phyloP scores from a whole-genome alignment of 2,797 vertebrate genomes.

The Aulostomus chinensis region DNA sequence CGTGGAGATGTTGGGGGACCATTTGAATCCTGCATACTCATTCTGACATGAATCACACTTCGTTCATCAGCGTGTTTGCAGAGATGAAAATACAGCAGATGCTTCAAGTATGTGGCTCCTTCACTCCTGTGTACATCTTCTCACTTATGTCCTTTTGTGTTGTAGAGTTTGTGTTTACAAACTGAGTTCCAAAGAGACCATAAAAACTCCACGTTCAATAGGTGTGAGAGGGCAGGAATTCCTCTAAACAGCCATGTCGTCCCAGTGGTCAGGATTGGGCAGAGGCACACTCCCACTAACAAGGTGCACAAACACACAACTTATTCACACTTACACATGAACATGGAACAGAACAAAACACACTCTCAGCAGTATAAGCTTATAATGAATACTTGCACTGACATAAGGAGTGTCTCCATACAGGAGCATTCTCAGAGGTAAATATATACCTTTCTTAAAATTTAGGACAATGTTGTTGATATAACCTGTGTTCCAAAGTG shows the following conservation, averaged over 20 bases:
- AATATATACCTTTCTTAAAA: no score
- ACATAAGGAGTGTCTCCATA: no score
- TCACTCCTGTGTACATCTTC: slow-evolving; percentile 23
- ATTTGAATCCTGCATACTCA: no score
- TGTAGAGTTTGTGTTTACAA: slow-evolving; percentile 69
- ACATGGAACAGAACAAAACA: no score
- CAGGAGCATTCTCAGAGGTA: no score
- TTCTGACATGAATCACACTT: no score
- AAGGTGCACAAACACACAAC: slow-evolving; percentile 52
- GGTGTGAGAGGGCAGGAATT: slow-evolving; percentile 70
- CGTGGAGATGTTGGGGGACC: no score
- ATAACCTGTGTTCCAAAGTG: no score
- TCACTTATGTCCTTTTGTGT: slow-evolving; percentile 51
- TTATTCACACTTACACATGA: slow-evolving; percentile 13
- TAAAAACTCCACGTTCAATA: slow-evolving; percentile 65
- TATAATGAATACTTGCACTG: no score
- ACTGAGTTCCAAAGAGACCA: slow-evolving; percentile 61
- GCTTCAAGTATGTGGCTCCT: slow-evolving; percentile 38
- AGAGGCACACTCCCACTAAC: slow-evolving; percentile 56
- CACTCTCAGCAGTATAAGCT: no score
- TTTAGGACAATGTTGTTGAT: no score
- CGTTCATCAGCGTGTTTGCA: slow-evolving; percentile 7
- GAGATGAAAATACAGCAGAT: slow-evolving; percentile 49
- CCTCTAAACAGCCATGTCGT: slow-evolving; percentile 63
- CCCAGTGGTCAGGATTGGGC: slow-evolving; percentile 43